Conservation (phyloP, 1,140 invertebrate species). For the Drosophila mojavensis region DNA sequence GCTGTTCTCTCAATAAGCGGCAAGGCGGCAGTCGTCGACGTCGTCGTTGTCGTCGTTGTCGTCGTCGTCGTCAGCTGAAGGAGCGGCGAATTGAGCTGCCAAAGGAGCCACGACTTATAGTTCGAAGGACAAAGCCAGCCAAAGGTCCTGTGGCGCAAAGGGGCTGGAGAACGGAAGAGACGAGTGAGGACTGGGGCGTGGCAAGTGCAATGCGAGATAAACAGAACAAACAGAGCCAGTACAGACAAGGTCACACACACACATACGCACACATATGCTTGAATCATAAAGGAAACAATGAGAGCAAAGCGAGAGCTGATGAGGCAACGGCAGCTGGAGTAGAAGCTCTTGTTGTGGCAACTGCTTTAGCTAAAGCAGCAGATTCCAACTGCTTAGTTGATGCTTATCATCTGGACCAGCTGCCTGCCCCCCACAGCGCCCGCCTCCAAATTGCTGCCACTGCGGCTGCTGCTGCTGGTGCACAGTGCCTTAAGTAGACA, state of each 20-base stretch:
- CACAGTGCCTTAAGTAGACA: conserved; percentile 20
- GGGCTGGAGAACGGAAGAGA: background rate
- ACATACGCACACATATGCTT: conserved; percentile 7
- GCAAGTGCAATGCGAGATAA: conserved; percentile 75
- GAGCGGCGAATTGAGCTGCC: conserved; percentile 13
- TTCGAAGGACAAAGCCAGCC: conserved; percentile 50
- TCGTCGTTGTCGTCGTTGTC: background rate
- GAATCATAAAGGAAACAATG: conserved; percentile 27
- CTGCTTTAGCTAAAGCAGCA: conserved; percentile 69
- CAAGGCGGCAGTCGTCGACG: conserved; percentile 5
- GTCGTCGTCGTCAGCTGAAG: background rate
- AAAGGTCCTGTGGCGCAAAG: conserved; percentile 12
- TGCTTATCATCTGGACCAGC: conserved; percentile 68
- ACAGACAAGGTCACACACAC: conserved; percentile 37
- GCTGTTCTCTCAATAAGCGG: conserved; percentile 27
- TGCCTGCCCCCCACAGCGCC: background rate
- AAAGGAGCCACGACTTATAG: conserved; percentile 31
- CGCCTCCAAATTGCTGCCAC: background rate
- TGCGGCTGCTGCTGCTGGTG: background rate
- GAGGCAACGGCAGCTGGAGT: conserved; percentile 5
- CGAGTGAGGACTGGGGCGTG: background rate
- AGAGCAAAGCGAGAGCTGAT: conserved; percentile 15
- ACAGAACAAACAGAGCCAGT: conserved; percentile 64
- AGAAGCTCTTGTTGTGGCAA: conserved; percentile 49
- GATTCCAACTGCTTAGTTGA: conserved; percentile 79